phyloP scores from a whole-genome alignment of 2,888 invertebrate species.

The Plagiodera versicolora region DNA sequence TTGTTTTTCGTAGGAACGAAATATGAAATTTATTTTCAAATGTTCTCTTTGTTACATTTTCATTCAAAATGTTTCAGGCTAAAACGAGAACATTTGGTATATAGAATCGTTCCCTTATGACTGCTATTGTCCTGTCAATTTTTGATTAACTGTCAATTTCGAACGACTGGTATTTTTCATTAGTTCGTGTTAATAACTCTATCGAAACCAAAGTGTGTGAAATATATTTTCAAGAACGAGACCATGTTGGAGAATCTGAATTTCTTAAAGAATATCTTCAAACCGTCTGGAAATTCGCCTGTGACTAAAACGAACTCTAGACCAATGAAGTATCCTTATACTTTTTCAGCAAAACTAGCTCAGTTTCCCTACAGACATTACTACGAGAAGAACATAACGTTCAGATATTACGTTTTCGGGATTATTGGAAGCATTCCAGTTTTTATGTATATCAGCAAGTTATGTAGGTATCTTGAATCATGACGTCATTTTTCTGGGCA shows the following conservation, averaged over 20 bases:
- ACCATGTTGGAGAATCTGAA: slow-evolving; percentile 1
- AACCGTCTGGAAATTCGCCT: neutral
- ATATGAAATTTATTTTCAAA: too few species aligned
- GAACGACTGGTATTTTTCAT: neutral
- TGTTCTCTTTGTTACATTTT: too few species aligned
- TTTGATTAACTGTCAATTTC: too few species aligned
- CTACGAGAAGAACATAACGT: slow-evolving; percentile 56
- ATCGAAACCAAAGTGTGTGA: neutral
- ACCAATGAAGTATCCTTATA: slow-evolving; percentile 65
- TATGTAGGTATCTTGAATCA: slow-evolving; percentile 50
- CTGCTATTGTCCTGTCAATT: too few species aligned
- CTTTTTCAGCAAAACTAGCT: slow-evolving; percentile 58
- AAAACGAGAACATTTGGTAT: too few species aligned
- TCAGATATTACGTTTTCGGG: slow-evolving; percentile 52
- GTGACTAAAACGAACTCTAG: slow-evolving; percentile 26
- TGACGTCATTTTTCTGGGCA: too few species aligned
- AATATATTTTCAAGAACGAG: neutral
- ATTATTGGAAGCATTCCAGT: slow-evolving; percentile 52
- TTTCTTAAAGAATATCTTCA: neutral
- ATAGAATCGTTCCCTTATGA: too few species aligned
- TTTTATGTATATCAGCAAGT: slow-evolving; percentile 55
- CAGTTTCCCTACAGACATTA: slow-evolving; percentile 61
- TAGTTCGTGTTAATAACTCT: neutral
- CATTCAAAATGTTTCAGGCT: too few species aligned
- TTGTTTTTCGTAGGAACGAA: too few species aligned